phyloP scores from a whole-genome alignment of 2,113 vertebrate genomes.

The Epinephelus cyanopodus region DNA sequence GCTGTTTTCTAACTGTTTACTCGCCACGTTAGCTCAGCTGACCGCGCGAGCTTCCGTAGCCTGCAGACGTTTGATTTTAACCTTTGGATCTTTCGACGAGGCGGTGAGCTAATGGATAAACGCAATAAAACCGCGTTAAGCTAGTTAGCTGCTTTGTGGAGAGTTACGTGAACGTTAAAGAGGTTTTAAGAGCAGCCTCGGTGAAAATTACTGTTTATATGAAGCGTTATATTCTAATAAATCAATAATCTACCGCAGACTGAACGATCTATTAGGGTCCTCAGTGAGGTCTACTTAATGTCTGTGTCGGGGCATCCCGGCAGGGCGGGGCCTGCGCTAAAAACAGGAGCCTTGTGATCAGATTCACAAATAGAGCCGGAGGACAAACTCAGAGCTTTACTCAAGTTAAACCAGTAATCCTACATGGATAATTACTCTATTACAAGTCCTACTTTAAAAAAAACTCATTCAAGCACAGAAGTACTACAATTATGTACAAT shows the following conservation, averaged over 20 bases:
- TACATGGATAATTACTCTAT: too few relatives aligned
- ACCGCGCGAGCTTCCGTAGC: slow-evolving; percentile 39
- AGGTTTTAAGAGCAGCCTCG: not conserved
- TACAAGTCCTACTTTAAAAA: too few relatives aligned
- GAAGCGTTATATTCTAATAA: not conserved
- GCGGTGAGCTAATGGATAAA: not conserved
- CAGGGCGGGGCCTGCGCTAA: not conserved
- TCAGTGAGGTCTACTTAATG: not conserved
- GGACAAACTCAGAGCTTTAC: too few relatives aligned
- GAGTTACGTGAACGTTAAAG: too few relatives aligned
- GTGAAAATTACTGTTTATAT: not conserved
- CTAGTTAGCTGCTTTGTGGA: not conserved
- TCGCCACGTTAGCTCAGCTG: not conserved
- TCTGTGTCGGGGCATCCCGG: not conserved
- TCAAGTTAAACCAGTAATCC: too few relatives aligned
- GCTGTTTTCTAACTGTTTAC: not conserved
- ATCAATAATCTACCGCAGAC: not conserved
- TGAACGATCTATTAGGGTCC: not conserved
- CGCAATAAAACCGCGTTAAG: not conserved
- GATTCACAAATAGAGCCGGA: too few relatives aligned
- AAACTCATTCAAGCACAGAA: too few relatives aligned
- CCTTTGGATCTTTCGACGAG: rapidly evolving
- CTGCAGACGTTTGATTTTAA: rapidly evolving
- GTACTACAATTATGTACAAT: too few relatives aligned
- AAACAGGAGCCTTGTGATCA: not conserved